Base-by-base conservation (phyloP, 2,113 vertebrate species). In the Montifringilla adamsi region DNA sequence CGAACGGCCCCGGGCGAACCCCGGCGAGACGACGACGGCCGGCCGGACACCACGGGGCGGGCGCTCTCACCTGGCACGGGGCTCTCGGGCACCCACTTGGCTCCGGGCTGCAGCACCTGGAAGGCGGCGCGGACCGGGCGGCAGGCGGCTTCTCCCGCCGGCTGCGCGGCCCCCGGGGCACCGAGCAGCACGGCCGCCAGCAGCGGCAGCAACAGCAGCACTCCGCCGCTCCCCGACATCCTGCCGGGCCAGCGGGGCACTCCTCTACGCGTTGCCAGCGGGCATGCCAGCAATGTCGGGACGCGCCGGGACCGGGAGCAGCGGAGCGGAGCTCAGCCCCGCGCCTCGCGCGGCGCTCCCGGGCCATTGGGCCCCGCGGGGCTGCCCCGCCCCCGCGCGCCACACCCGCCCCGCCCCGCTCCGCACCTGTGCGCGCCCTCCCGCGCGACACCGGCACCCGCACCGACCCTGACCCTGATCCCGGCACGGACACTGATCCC, bases 11-110 rank as follows among this genome's bases (percentile, higher is more conserved):
- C 27, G 8, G 16, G 22, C 13, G 8, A 66, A 10, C 16, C 7
- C 53, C 27, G 19, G 10, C 2, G 15, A 11, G 4, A 4, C 4
- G 5, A 11, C 6, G 4, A 23, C 43, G 8, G 9, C 52, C 47
- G 20, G 24, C 15, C 18, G 6, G 46, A 27, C 23, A 23, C 33
- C 35, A 15, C 13, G 27, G 67, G 15, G 9, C 6, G 8, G 6
- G 15, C 6, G 9, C 6, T 31, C 97, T 97, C 86, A 97, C 97
- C 97, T 97, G 97, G 55, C 72, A 93, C 96, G 12, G 96, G 96
- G 62, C 63, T 93, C 44, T 97, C 97, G 37, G 95, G 96, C 10
- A 95, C 92, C 95, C 95, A 90, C 72, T 94, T 97, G 60, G 93
- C 95, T 85, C 96, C 96, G 13, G 92, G 95, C 87, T 94, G 95